phyloP scores from a whole-genome alignment of 2,797 vertebrate genomes.

The Enteromius paludinosus region DNA sequence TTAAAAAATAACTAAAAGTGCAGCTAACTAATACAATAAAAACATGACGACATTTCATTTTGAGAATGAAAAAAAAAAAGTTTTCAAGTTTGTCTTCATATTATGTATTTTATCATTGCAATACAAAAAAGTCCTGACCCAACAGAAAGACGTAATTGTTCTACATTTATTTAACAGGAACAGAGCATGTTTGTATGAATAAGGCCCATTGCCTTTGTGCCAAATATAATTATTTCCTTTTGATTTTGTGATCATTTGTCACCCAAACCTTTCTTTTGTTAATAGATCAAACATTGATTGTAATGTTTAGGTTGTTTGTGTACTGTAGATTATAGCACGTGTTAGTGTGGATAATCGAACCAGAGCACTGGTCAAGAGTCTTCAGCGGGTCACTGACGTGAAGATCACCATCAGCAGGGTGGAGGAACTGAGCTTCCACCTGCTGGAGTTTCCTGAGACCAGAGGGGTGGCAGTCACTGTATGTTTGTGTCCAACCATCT shows the following conservation, averaged over 20 bases:
- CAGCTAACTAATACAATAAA: too few relatives aligned
- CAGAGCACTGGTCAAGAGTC: conserved; percentile 87
- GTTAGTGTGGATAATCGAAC: conserved; percentile 95
- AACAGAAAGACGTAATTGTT: neutral
- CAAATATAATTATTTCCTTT: neutral
- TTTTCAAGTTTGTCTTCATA: too few relatives aligned
- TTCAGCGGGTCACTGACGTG: conserved; percentile 85
- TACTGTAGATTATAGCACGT: conserved; percentile 91
- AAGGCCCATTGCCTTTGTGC: neutral
- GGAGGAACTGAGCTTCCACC: conserved; percentile 91
- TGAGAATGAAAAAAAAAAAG: too few relatives aligned
- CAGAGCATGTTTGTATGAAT: neutral
- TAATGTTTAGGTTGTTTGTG: neutral
- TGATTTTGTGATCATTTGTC: neutral
- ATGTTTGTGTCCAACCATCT: conserved; percentile 39
- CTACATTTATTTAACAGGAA: neutral
- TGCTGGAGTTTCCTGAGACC: conserved; percentile 94
- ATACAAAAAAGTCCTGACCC: too few relatives aligned
- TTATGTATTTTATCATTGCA: too few relatives aligned
- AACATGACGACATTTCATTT: too few relatives aligned
- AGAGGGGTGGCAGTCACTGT: conserved; percentile 93
- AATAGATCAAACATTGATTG: neutral
- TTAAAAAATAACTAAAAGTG: too few relatives aligned
- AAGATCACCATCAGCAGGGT: conserved; percentile 88
- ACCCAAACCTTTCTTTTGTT: neutral